phyloP scores from a whole-genome alignment of 2,888 invertebrate genomes.

The Agapetus fuscipes region DNA sequence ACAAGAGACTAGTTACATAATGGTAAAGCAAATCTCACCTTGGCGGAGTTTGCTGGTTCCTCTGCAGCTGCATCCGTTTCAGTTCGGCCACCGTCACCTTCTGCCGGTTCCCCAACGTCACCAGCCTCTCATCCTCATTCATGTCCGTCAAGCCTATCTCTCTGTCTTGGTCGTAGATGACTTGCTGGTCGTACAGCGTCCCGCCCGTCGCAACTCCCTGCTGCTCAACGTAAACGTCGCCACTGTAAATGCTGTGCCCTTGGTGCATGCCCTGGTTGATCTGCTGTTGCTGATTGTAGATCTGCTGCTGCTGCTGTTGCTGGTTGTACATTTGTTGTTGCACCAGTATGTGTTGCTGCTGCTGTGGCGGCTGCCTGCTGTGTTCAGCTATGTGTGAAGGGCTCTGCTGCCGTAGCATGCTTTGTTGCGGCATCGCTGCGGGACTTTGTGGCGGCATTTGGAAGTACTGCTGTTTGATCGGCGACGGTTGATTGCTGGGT shows the following conservation, averaged over 20 bases:
- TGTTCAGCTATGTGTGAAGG: too few species aligned
- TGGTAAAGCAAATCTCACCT: too few species aligned
- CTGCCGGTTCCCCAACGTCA: constrained; percentile 37
- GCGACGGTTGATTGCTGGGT: constrained; percentile 7
- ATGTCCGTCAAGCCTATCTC: constrained; percentile 32
- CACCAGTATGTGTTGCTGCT: constrained; percentile 9
- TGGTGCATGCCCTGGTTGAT: too few species aligned
- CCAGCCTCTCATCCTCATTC: constrained; percentile 36
- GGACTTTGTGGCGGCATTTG: too few species aligned
- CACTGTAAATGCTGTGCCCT: constrained; percentile 8
- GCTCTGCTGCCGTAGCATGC: constrained; percentile 2
- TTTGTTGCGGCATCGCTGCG: neutral
- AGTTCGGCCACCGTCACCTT: constrained; percentile 40
- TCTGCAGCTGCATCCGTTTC: constrained; percentile 30
- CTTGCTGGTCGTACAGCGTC: constrained; percentile 18
- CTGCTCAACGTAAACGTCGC: constrained; percentile 19
- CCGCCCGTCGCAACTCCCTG: too few species aligned
- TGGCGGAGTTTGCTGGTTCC: constrained; percentile 20
- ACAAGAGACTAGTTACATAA: too few species aligned
- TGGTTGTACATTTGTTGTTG: constrained; percentile 17
- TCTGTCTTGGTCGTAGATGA: constrained; percentile 21
- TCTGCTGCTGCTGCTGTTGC: constrained; percentile 18
- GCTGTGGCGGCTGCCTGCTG: constrained; percentile 9
- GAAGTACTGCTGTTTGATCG: constrained; percentile 6
- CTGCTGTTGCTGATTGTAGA: constrained; percentile 16